Base-by-base conservation (phyloP, 2,888 invertebrate genomes). In the Netelia melanura region DNA sequence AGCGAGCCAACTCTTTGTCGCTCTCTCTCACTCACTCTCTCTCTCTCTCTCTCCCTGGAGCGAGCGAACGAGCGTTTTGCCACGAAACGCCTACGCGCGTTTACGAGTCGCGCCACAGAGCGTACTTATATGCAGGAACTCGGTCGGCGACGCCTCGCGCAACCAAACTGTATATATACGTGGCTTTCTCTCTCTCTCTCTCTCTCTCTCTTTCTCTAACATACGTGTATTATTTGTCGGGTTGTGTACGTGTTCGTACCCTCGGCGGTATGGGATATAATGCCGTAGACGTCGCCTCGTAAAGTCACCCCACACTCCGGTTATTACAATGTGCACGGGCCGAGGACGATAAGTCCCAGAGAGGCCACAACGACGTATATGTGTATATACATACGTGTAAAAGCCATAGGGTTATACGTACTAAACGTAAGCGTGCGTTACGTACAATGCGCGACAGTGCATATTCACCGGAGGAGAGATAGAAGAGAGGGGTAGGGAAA, bases 301-400 rank as follows among this genome's bases (percentile, higher is more conserved):
- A 91, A 91, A 91, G 84, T 90, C 83, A 75, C 86, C 83, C 86
- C 81, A 81, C 88, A 72, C 71, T 77, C 77, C 79, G 82, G 72
- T 91, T 91, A 91, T 91, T 91, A 90, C 91, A 90, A 89, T 89
- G 89, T 88, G 89, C 88, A 87, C 87, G 85, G 74, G 75, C 84
- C 84, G 85, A 74, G 83, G 78, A 81, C 87, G 88, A 86, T 83
- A 80, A 87, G 88, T 85, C 85, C 81, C 25, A 43, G 58, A 56
- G 75, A 76, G 70, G 54, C 23, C 6, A 21, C 44, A 74, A 21
- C 17, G 72, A 25, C n/a, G 52, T 44, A 76, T 52, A 64, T 21
- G 43, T 65, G 71, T 30, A 74, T 23, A 54, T 64, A 54, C 71
- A 58, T 62, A 71, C 54, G 14, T 48, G 14, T 48, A 71, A 71